Evolutionary conservation across 2,113 vertebrate species (phyloP), one percentile per base, ranked within the genome.

Genomic region (Toxotes jaculatrix): DNA sequence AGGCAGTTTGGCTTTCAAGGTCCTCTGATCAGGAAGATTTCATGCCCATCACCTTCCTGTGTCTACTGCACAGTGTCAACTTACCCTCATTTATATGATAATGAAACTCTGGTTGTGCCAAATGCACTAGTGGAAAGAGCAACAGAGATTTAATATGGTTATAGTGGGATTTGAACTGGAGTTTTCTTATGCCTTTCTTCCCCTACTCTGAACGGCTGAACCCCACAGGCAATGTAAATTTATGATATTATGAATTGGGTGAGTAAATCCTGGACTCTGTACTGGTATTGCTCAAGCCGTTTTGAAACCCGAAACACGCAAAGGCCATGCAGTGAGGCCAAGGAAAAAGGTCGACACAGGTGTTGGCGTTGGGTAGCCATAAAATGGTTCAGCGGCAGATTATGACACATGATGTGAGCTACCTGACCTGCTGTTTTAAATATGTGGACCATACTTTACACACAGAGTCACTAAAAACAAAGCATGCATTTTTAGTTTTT

Each of bases 211-310:
- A 72, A 65, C 7, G 14, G 12, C 16, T 60, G 27, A 69, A 47
- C 51, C 61, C 60, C 71, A 64, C 68, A 86, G 56, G 62, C n/a
- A 3, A 72, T 56, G 31, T 45, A 59, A 43, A 84, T 89, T 62
- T 63, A 74, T 42, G n/a, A 36, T 59, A 68, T 63, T 79, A 31
- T 49, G 40, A 61, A 51, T 66, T 67, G 73, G 75, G 68, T 70
- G 68, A 86, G 59, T 74, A 79, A 75, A 68, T 47, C 14, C 59
- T 86, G 85, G 80, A 78, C 23, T 6, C 9, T 38, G 45, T 32
- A 27, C 66, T 14, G 2, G 23, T 61, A 27, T 90, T 90, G 5
- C 60, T 74, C 71, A 75, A 83, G 85, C 74, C 43, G 4, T 19
- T 60, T 70, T 68, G 27, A 63, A 76, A 74, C n/a, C 53, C 38